Evolutionary conservation across 2,888 invertebrate species (phyloP), one percentile per base, ranked within the genome.

Genomic region (Drepanosiphum platanoidis): DNA sequence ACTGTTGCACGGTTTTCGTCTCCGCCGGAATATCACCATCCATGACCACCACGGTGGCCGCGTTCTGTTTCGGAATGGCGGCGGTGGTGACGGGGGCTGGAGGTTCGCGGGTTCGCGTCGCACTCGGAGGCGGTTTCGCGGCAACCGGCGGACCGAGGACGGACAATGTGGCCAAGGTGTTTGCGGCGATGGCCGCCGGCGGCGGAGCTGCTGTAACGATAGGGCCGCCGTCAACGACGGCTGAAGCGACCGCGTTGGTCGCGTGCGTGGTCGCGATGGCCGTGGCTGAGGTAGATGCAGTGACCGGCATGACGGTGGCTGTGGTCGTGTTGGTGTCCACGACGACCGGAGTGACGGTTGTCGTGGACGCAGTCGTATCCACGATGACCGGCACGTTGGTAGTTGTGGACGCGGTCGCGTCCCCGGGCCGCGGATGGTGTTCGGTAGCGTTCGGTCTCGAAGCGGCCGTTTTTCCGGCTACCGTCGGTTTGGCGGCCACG

Each of bases 251-350:
- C 9, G 84, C 75, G 58, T 75, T 77, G 34, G 75, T 32, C 18
- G 68, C 84, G 68, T 82, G 81, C 22, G 81, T 61, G 22, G 81
- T 72, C 58, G 66, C 84, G 52, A 84, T 77, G n/a, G 84, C 84
- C 36, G 77, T 77, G 30, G 84, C 84, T 39, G 84, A 68, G 1
- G 84, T 77, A 9, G 75, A 74, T 68, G 75, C 84, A 9, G 75
- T 74, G 0, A 74, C 27, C 11, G 82, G 66, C 18, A 4, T 30
- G 13, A 52, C 11, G 1, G 66, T 30, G 30, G 34, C 22, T 34
- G 30, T 5, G 15, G 32, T 1, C 1, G 46, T 68, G n/a, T n/a
- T n/a, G n/a, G n/a, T n/a, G n/a, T n/a, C n/a, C n/a, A n/a, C n/a
- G n/a, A n/a, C 68, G 68, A 18, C 5, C n/a, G 68, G 22, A 5